Evolutionary conservation across 37 sponge, comb jelly and placozoan species (phyloP), one percentile per base, ranked within the genome.

Genomic region (Petrosia ficiformis): DNA sequence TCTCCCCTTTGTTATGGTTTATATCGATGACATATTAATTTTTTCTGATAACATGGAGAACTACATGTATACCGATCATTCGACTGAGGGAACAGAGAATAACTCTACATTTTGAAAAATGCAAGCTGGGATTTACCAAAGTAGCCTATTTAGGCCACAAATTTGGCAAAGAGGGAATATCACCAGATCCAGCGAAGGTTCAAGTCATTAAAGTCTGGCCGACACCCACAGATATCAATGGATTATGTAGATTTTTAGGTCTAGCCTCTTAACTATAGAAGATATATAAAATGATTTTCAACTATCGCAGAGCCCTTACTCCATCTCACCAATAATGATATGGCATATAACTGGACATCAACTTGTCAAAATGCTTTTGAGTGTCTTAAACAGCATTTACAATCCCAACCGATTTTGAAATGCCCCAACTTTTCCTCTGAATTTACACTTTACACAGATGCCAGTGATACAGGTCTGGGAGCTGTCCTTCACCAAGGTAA

Each of bases 141-240:
- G 80, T 79, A 28, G 57, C 38, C 31, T 79, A 79, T 39, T 29
- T 79, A 25, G 80, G 80, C 33, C 57, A 79, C 21, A 54, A 71
- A 21, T 79, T 79, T 42, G 70, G 71, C 33, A 39, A 54, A 42
- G 34, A 39, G 32, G 80, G 80, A 48, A 79, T 79, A 71, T 22
- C 24, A 31, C 80, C 80, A 32, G 80, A 79, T 54, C 36, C 80
- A 69, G 43, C 36, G 21, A 79, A 79, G 44, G 31, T 67, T 30
- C 16, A 31, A 16, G 71, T 59, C 24, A 38, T 71, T 21, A 31
- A 36, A 31, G 26, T 54, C n/a, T 79, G 71, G 80, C 71, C 71
- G 37, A 30, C 21, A 34, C 80, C 68, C 42, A 79, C 33, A 26
- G 54, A 79, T 71, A 58, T 77, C 32, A 48, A 26, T 19, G 67